Evolutionary conservation across 2,113 vertebrate genomes (phyloP).

Genomic region (Vimba vimba): DNA sequence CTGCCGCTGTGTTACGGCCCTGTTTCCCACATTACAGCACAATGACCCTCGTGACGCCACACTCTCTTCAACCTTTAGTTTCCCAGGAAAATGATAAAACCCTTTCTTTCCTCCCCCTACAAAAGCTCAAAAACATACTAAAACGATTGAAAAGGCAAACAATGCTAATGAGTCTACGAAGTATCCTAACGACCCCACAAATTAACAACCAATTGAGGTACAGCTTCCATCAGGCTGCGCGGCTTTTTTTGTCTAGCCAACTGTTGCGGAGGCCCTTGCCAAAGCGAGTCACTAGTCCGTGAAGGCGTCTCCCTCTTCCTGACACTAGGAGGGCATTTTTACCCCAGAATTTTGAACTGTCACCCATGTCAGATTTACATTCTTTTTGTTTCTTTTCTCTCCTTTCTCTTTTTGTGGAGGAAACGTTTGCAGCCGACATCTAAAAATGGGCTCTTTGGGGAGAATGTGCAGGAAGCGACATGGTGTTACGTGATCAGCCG

Average conservation of each 20-base stretch:
- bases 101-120: slow-evolving; percentile 72
- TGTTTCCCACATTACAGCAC: slow-evolving; percentile 79
- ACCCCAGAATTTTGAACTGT: slow-evolving; percentile 75
- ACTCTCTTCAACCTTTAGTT: slow-evolving; percentile 64
- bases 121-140: slow-evolving; percentile 71
- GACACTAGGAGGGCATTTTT: slow-evolving; percentile 82
- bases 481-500: slow-evolving; percentile 81
- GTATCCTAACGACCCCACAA: slow-evolving; percentile 86
- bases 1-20: slow-evolving; percentile 28
- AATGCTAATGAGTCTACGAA: slow-evolving; percentile 92
- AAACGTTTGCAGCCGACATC: slow-evolving; percentile 67
- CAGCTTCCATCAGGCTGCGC: slow-evolving; percentile 70
- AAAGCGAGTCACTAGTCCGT: slow-evolving; percentile 91
- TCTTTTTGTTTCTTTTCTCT: slow-evolving; percentile 59
- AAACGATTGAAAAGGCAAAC: slow-evolving; percentile 73
- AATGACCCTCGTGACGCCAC: slow-evolving; percentile 79
- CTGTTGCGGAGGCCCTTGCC: slow-evolving; percentile 79
- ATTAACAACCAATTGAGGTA: slow-evolving; percentile 87
- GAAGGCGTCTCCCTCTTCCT: slow-evolving; percentile 91
- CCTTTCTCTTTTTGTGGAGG: slow-evolving; percentile 71
- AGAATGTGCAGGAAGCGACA: slow-evolving; percentile 72
- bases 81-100: slow-evolving; percentile 80
- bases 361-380: slow-evolving; percentile 69
- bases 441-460: slow-evolving; percentile 71
- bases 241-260: slow-evolving; percentile 80